phyloP scores from a whole-genome alignment of 2,888 invertebrate species.

The Liposcelis brunnea region DNA sequence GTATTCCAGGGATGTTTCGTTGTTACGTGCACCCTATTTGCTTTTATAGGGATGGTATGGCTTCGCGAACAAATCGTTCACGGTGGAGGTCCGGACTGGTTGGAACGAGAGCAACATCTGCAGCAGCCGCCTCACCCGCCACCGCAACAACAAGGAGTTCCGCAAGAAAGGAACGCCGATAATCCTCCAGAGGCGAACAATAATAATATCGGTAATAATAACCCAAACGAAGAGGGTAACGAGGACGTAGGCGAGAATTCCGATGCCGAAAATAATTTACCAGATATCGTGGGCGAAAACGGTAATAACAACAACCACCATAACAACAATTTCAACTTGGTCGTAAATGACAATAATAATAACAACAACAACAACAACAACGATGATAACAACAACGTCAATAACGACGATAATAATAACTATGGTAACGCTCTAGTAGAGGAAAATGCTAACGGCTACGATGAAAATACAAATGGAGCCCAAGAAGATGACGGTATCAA shows the following conservation, averaged over 20 bases:
- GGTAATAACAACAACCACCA: no score
- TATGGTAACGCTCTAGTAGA: slow-evolving; percentile 1
- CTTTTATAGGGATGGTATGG: slow-evolving; percentile 96
- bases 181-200: slow-evolving; percentile 18
- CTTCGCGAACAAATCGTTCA: slow-evolving; percentile 93
- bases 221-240: slow-evolving; percentile 8
- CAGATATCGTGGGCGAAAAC: no score
- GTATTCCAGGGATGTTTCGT: slow-evolving; percentile 94
- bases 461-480: slow-evolving; percentile 6
- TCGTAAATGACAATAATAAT: slow-evolving; percentile 17
- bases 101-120: slow-evolving; percentile 37
- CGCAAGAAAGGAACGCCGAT: slow-evolving; percentile 18
- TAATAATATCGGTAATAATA: slow-evolving; percentile 18
- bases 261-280: no score
- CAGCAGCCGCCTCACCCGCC: slow-evolving; percentile 22
- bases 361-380: slow-evolving; percentile 18
- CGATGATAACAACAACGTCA: slow-evolving; percentile 11
- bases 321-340: slow-evolving; percentile 28
- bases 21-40: slow-evolving; percentile 86
- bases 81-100: slow-evolving; percentile 94
- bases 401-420: slow-evolving; percentile 18
- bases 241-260: slow-evolving; percentile 16
- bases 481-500: no score
- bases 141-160: slow-evolving; percentile 9
- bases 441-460: slow-evolving; percentile 11